Conservation (phyloP, 2,113 vertebrate genomes). For the Poeciliopsis turrubarensis region DNA sequence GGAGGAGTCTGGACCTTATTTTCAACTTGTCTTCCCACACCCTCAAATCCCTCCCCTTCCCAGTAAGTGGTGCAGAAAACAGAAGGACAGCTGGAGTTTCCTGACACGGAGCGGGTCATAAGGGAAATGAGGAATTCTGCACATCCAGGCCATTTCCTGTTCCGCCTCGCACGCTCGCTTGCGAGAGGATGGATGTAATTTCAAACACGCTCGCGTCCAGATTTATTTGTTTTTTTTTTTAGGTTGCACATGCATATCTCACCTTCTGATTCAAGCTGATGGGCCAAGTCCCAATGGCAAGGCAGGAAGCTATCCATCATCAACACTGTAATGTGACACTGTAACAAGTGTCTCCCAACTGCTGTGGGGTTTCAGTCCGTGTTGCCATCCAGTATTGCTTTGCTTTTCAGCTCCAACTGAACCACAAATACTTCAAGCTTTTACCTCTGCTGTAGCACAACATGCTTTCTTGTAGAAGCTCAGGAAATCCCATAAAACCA, state of each 20-base stretch:
- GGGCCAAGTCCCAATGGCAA: background rate
- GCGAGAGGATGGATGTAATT: constrained; percentile 12
- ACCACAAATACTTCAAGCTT: constrained; percentile 12
- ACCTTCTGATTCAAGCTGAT: constrained; percentile 10
- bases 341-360: constrained; percentile 35
- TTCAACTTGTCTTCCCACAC: background rate
- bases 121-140: constrained; percentile 69
- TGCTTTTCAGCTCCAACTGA: constrained; percentile 8
- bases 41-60: background rate
- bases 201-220: background rate
- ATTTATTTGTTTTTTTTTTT: constrained; percentile 31
- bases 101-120: constrained; percentile 39
- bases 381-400: background rate
- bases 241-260: constrained; percentile 2
- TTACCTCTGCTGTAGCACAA: constrained; percentile 24
- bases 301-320: constrained; percentile 54
- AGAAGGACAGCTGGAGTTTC: constrained; percentile 63
- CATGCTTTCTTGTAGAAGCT: constrained; percentile 1
- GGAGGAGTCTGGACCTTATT: constrained; percentile 1
- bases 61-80: constrained; percentile 23
- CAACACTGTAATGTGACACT: constrained; percentile 15
- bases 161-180: constrained; percentile 27
- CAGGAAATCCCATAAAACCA: constrained; percentile 5
- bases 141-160: constrained; percentile 73
- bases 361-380: background rate